phyloP scores from a whole-genome alignment of 2,797 vertebrate species.

The Xyrichtys novacula region DNA sequence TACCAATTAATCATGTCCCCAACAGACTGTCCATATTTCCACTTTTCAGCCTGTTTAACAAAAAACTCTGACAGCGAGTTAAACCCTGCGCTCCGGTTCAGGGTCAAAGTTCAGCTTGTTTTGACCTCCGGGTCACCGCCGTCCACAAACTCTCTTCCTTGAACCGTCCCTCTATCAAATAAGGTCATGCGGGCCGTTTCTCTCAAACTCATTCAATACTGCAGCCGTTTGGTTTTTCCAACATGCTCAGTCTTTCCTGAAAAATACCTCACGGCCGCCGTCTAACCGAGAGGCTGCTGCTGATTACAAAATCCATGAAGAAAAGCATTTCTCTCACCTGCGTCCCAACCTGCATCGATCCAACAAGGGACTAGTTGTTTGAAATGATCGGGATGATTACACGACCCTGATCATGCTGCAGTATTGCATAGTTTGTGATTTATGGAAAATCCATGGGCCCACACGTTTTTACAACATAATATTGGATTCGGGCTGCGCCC shows the following conservation, averaged over 20 bases:
- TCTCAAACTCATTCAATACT: constrained; percentile 52
- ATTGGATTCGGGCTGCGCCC: constrained; percentile 68
- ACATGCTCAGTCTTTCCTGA: constrained; percentile 41
- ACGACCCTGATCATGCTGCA: constrained; percentile 50
- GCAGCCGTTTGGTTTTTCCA: constrained; percentile 35
- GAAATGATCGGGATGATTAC: constrained; percentile 74
- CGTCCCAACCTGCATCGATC: constrained; percentile 72
- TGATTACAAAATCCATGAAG: constrained; percentile 80
- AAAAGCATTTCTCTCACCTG: constrained; percentile 61
- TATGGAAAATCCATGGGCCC: constrained; percentile 70
- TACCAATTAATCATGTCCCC: background rate
- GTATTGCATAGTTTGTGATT: constrained; percentile 55
- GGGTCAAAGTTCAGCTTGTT: constrained; percentile 3
- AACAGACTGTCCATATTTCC: background rate
- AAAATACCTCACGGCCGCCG: constrained; percentile 28
- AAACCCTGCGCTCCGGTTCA: background rate
- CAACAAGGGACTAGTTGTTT: constrained; percentile 65
- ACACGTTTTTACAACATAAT: constrained; percentile 74
- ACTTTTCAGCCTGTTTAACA: constrained; percentile 5
- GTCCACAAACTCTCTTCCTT: constrained; percentile 18
- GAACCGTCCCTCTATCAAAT: constrained; percentile 32
- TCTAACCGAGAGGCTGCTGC: constrained; percentile 49
- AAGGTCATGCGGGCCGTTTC: constrained; percentile 31
- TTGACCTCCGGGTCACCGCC: constrained; percentile 9
- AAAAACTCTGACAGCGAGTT: background rate